A percentile compares a stretch with the other conserved stretches of the same genome.
Conservation (phyloP, 2,888 invertebrate species). For the Nomada fabriciana region DNA sequence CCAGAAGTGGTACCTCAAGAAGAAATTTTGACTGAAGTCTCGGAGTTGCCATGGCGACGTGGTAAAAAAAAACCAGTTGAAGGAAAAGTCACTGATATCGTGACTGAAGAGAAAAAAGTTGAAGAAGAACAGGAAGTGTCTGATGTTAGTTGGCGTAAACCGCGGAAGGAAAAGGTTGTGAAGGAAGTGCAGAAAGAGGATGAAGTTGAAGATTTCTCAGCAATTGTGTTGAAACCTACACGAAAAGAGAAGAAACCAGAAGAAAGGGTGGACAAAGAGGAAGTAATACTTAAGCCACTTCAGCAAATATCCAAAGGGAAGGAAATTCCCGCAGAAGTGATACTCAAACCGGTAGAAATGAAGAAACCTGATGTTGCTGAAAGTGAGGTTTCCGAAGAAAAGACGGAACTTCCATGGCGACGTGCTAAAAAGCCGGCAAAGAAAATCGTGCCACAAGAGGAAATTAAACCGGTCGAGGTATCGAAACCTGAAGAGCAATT, state of each 20-base stretch:
- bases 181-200: conserved; percentile 59
- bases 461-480: conserved; percentile 68
- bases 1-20: conserved; percentile 63
- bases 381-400: conserved; percentile 43
- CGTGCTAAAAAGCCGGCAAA: conserved; percentile 61
- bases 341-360: conserved; percentile 52
- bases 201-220: conserved; percentile 69
- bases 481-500: conserved; percentile 63
- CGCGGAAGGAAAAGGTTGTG: conserved; percentile 70
- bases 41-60: conserved; percentile 74
- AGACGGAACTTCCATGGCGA: conserved; percentile 69
- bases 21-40: conserved; percentile 70
- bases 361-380: conserved; percentile 32
- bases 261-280: conserved; percentile 69
- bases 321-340: conserved; percentile 80
- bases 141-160: conserved; percentile 77
- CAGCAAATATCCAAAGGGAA: conserved; percentile 80
- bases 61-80: conserved; percentile 71
- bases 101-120: conserved; percentile 54
- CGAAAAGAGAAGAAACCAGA: conserved; percentile 65
- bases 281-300: conserved; percentile 75
- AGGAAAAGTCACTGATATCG: conserved; percentile 43
- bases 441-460: conserved; percentile 25
- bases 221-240: conserved; percentile 66
- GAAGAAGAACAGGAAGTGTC: conserved; percentile 79